Conservation (phyloP, 2,797 vertebrate genomes). For the Spinus olivaceus region DNA sequence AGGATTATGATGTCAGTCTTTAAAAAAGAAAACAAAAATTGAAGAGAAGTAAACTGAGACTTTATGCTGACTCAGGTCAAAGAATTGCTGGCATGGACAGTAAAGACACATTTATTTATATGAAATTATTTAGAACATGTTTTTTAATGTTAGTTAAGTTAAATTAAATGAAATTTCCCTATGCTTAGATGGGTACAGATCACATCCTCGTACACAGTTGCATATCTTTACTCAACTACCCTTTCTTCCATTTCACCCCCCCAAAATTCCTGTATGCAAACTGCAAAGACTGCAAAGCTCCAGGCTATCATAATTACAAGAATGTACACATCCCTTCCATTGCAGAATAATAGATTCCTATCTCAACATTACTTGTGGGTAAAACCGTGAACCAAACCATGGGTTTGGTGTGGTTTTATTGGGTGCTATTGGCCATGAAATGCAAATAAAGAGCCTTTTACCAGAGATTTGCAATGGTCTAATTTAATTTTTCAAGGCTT, state of each 20-base stretch:
- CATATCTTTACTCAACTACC: background rate
- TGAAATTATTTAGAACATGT: background rate
- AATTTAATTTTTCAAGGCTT: background rate
- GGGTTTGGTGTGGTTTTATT: background rate
- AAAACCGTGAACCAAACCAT: background rate
- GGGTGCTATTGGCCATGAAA: background rate
- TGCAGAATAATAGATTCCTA: background rate
- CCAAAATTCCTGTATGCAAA: background rate
- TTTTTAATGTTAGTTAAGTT: background rate
- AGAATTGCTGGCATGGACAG: background rate
- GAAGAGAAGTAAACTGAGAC: background rate
- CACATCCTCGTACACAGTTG: fast-evolving
- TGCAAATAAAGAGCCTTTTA: background rate
- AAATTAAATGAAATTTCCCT: background rate
- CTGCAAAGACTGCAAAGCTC: background rate
- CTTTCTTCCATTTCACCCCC: background rate
- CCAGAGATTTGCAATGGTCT: background rate
- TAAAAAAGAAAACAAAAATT: background rate
- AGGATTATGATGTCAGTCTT: background rate
- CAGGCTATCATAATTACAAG: background rate
- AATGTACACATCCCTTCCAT: background rate
- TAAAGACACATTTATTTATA: background rate
- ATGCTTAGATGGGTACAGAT: background rate
- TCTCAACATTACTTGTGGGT: background rate
- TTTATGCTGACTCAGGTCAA: background rate